Base-by-base conservation (phyloP, 2,888 invertebrate species). In the Diogma glabrata region DNA sequence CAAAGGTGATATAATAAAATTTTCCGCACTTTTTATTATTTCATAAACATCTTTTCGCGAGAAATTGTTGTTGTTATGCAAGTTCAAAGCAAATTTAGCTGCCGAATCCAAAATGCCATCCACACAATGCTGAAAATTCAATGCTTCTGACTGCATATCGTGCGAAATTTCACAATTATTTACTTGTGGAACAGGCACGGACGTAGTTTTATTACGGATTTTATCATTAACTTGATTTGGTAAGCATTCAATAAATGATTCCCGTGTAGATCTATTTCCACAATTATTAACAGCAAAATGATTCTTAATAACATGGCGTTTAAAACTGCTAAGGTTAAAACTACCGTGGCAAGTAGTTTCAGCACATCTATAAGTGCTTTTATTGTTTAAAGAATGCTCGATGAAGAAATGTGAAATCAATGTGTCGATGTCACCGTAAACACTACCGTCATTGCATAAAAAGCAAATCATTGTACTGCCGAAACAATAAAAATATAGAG, bases 11-110 rank as follows among this genome's bases (percentile, higher is more conserved):
- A 33, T 14, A 33, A 33, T 8, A n/a, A 33, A 14, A 4, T 33
- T 33, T 4, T 33, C 33, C 14, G 9, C 9, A n/a, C 14, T 12
- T n/a, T 4, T 33, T 33, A 33, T 33, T n/a, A 33, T 33, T 33
- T 33, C 33, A 33, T 33, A 33, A 33, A 33, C 33, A 33, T 33
- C 33, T 33, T 33, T 33, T n/a, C 33, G 33, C 33, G 33, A 33
- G 14, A 33, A 33, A 14, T 4, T 33, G 14, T 8, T 33, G 10
- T 33, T 33, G 12, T 33, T 33, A 33, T 33, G 33, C 3, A 8
- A 36, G 40, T 40, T 30, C 48, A 38, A 14, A 8, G 17, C 16
- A 47, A 47, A 47, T 30, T 47, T 36, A 4, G 16, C 9, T 36
- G 36, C 36, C 36, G 36, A 36, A 36, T 36, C 17, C 10, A 14